Evolutionary conservation across 2,113 vertebrate species (phyloP), one percentile per base, ranked within the genome.

Genomic region (Trinectes maculatus): DNA sequence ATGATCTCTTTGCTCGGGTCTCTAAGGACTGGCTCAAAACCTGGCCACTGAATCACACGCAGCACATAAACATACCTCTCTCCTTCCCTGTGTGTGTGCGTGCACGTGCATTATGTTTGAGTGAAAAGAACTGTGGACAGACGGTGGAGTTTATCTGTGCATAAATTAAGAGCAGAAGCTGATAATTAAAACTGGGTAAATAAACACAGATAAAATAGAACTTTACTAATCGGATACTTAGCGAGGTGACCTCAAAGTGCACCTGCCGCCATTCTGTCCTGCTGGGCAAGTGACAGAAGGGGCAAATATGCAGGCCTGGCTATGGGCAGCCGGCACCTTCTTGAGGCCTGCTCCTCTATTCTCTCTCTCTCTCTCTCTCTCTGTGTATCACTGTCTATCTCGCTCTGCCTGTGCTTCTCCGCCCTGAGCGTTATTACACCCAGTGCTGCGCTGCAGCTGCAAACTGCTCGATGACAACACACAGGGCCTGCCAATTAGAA

Each of bases 401-500:
- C 28, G 39, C 64, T 52, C 70, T 43, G 28, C 18, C 43, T 46
- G 37, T 22, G 52, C 49, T 54, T 78, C 93, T 90, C 94, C 92
- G 92, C 96, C 95, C 92, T 87, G 57, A 96, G 95, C 91, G 93
- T 94, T 94, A 95, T 94, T 95, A 96, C 95, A 95, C 94, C 94
- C 94, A 93, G 74, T 85, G 88, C 85, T 85, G 64, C 87, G 91
- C 94, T 92, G 93, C 90, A 89, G 94, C 93, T 95, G 94, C 95
- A 96, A 96, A 96, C 95, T 95, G 95, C 95, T 96, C 95, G 94
- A 95, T 96, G 93, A 96, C 95, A 95, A 95, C 93, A 95, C 92
- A 95, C 94, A 93, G 93, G 93, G 95, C 93, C 94, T 96, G 95
- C 96, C 97, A 99, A 98, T 99, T 99, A 98, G 96, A 97, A 96